Conservation (phyloP, 37 sponge, comb jelly and placozoan genomes). For the Mnemiopsis leidyi region DNA sequence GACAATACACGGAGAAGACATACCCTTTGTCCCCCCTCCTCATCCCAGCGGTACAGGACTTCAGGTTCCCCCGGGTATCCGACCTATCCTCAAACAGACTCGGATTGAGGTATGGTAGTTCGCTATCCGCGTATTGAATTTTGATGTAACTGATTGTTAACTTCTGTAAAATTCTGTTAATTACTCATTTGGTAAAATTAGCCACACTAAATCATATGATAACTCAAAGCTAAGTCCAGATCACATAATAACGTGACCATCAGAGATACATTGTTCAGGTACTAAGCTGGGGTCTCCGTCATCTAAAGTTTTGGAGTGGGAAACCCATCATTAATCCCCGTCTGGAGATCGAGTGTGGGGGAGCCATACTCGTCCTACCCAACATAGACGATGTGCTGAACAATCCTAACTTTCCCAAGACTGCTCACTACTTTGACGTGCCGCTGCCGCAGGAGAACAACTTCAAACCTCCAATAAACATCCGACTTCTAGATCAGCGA, state of each 20-base stretch:
- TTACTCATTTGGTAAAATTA: no score
- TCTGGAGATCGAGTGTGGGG: slow-evolving; percentile 9
- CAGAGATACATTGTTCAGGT: not conserved
- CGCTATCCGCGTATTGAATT: no score
- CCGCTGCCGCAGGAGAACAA: slow-evolving; percentile 9
- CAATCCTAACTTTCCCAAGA: not conserved
- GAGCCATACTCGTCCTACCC: not conserved
- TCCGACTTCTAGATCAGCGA: slow-evolving; percentile 25
- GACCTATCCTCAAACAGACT: slow-evolving; percentile 3
- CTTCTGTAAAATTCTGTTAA: no score
- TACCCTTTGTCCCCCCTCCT: slow-evolving; percentile 30
- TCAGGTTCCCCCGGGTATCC: slow-evolving; percentile 14
- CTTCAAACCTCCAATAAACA: slow-evolving; percentile 40
- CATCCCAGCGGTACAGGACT: slow-evolving; percentile 3
- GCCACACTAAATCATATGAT: no score
- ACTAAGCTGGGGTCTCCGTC: slow-evolving; percentile 16
- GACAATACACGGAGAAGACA: not conserved
- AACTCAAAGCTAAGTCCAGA: no score
- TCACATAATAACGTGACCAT: no score
- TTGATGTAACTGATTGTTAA: not conserved
- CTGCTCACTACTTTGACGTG: not conserved
- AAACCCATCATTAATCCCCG: not conserved
- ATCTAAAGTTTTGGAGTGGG: slow-evolving; percentile 5
- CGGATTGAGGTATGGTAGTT: not conserved
- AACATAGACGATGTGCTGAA: slow-evolving; percentile 26